Percentiles rank a stretch among this genome's conserved stretches.
Evolutionary conservation across 2,797 vertebrate species (phyloP).

Genomic region (Rhodeus uyekii): DNA sequence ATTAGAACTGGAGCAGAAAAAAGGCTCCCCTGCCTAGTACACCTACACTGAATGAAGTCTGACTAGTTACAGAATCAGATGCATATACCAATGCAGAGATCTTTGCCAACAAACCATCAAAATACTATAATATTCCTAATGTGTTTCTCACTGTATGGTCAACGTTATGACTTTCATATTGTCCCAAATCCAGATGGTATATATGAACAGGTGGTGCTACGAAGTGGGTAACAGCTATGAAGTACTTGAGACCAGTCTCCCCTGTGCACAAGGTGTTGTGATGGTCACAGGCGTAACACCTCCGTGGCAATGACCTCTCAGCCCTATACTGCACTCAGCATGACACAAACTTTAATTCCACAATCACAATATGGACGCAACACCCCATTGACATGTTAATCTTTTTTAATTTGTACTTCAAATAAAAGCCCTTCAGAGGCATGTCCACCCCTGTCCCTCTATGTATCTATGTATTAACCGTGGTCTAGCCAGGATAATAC

Average conservation of each 20-base stretch:
- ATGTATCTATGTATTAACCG: too few relatives aligned
- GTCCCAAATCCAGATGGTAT: not conserved
- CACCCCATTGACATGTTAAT: not conserved
- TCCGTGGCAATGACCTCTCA: not conserved
- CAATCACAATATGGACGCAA: not conserved
- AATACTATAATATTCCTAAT: not conserved
- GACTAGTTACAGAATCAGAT: not conserved
- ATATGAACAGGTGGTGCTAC: slow-evolving; percentile 22
- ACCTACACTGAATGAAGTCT: not conserved
- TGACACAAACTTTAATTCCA: not conserved
- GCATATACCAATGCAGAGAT: not conserved
- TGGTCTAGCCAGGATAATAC: too few relatives aligned
- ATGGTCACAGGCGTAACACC: slow-evolving; percentile 20
- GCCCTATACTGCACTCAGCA: not conserved
- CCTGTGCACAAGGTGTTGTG: slow-evolving; percentile 1
- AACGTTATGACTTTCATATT: not conserved
- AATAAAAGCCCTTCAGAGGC: not conserved
- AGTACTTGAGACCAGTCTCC: not conserved
- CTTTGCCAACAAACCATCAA: not conserved
- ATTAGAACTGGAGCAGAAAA: not conserved
- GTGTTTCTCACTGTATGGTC: not conserved
- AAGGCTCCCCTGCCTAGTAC: too few relatives aligned
- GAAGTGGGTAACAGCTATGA: not conserved
- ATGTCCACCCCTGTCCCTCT: not conserved
- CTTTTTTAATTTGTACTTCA: not conserved